phyloP scores from a whole-genome alignment of 1,140 invertebrate genomes.

The Elymnias hypermnestra region DNA sequence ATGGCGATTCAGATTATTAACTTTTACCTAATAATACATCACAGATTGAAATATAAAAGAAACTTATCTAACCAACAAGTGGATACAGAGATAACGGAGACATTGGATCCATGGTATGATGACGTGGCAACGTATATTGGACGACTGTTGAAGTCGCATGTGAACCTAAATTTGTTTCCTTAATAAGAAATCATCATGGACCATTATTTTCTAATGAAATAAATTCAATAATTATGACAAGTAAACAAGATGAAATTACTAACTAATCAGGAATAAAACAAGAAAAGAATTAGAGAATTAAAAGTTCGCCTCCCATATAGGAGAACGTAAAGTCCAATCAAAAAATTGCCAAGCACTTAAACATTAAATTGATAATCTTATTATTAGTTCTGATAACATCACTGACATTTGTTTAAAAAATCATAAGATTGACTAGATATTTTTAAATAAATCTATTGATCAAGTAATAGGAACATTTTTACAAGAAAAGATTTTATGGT shows the following conservation, averaged over 20 bases:
- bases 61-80: slow-evolving; percentile 4
- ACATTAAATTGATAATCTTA: slow-evolving; percentile 55
- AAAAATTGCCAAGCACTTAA: slow-evolving; percentile 66
- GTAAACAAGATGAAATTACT: slow-evolving; percentile 45
- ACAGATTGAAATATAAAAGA: slow-evolving; percentile 64
- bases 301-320: slow-evolving; percentile 24
- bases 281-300: slow-evolving; percentile 39
- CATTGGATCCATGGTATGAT: neutral
- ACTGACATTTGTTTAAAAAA: slow-evolving; percentile 65
- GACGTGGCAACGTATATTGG: neutral
- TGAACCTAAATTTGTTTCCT: slow-evolving; percentile 57
- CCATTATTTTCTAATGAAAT: slow-evolving; percentile 27
- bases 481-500: slow-evolving; percentile 29
- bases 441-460: slow-evolving; percentile 36
- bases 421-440: slow-evolving; percentile 51
- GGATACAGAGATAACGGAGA: slow-evolving; percentile 5
- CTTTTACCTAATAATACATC: slow-evolving; percentile 71
- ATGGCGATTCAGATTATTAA: slow-evolving; percentile 51
- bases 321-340: slow-evolving; percentile 44
- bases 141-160: slow-evolving; percentile 22
- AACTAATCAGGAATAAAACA: slow-evolving; percentile 44
- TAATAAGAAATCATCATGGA: slow-evolving; percentile 38
- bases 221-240: slow-evolving; percentile 23
- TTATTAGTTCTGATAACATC: slow-evolving; percentile 61
- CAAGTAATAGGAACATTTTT: slow-evolving; percentile 20